Evolutionary conservation across 2,888 invertebrate species (phyloP).

Genomic region (Synanthedon tipuliformis): DNA sequence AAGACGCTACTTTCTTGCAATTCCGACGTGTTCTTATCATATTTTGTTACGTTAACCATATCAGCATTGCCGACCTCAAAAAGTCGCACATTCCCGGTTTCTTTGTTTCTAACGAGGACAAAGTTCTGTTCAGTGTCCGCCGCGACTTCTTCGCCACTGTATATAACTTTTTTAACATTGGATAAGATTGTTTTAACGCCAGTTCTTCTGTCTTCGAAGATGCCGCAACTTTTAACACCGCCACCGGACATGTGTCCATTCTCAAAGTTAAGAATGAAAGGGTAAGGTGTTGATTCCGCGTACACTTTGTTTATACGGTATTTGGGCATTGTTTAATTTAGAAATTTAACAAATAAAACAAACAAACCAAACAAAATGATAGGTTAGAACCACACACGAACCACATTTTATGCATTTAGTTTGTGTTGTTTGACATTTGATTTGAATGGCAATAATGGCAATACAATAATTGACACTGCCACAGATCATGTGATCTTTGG

Average conservation of each 20-base stretch:
- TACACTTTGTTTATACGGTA: constrained; percentile 38
- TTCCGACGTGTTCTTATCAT: constrained; percentile 17
- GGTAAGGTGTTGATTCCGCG: constrained; percentile 25
- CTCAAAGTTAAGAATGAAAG: constrained; percentile 41
- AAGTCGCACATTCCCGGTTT: constrained; percentile 44
- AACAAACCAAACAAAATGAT: too few species aligned
- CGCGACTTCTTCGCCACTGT: constrained; percentile 36
- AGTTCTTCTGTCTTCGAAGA: constrained; percentile 20
- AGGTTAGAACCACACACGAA: too few species aligned
- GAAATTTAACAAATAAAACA: too few species aligned
- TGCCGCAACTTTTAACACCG: constrained; percentile 18
- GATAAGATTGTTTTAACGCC: constrained; percentile 23
- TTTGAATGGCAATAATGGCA: too few species aligned
- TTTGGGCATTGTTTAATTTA: constrained; percentile 26
- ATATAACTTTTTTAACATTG: constrained; percentile 30
- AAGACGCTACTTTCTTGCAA: constrained; percentile 31
- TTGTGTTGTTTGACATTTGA: too few species aligned
- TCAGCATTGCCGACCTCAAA: constrained; percentile 32
- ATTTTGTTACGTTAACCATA: constrained; percentile 23
- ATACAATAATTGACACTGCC: too few species aligned
- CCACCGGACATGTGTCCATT: constrained; percentile 47
- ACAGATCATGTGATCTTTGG: too few species aligned
- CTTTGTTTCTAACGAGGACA: constrained; percentile 35
- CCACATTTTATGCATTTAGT: too few species aligned
- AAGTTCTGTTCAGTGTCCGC: constrained; percentile 30